These are phyloP conservation scores for Charaxes varanes DNA, from an alignment of 1,140 invertebrate species.

Conservation along the genomic window DNA sequence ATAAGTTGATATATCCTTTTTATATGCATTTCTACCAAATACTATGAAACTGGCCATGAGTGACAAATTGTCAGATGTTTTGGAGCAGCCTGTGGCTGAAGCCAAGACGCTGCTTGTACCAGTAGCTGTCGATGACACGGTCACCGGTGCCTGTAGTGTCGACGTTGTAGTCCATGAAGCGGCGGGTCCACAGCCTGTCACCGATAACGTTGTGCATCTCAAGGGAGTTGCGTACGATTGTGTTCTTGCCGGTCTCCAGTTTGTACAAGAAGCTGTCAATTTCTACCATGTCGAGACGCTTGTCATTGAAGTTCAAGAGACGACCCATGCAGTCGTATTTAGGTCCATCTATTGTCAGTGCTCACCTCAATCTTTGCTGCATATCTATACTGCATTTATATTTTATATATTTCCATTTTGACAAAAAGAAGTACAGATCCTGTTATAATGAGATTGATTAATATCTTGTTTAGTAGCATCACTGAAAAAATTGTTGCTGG, in stretches of 20 bases:
- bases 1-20: too few species aligned
- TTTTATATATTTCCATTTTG: too few species aligned
- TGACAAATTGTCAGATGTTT: too few species aligned
- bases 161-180: constrained; percentile 51
- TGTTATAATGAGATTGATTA: too few species aligned
- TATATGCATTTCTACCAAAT: too few species aligned
- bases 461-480: too few species aligned
- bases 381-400: too few species aligned
- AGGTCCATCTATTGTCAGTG: too few species aligned
- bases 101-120: constrained; percentile 74
- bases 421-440: too few species aligned
- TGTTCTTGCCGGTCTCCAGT: constrained; percentile 78
- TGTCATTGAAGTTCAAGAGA: constrained; percentile 70
- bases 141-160: constrained; percentile 39
- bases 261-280: constrained; percentile 81
- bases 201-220: constrained; percentile 57
- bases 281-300: constrained; percentile 78
- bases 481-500: too few species aligned
- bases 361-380: too few species aligned
- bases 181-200: constrained; percentile 53
- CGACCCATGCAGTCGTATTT: constrained; percentile 75
- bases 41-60: too few species aligned
- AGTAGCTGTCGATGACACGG: constrained; percentile 68
- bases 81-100: constrained; percentile 78
- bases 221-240: constrained; percentile 68